Conservation (phyloP, 1,140 invertebrate genomes). For the Meloidogyne hapla region DNA sequence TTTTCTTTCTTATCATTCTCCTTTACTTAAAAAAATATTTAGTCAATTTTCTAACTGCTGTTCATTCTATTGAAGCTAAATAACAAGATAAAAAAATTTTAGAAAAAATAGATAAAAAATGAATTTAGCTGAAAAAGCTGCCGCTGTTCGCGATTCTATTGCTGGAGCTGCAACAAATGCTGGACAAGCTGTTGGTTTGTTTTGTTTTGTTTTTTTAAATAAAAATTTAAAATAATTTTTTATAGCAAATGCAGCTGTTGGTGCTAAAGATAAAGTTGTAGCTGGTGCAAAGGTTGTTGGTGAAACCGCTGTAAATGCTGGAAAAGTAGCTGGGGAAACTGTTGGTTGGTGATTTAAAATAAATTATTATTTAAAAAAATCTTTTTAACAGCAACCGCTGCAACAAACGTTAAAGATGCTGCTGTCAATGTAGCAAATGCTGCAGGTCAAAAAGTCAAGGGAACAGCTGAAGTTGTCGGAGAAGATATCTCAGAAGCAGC, state of each 20-base stretch:
- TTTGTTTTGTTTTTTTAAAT: neutral
- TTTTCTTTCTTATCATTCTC: neutral
- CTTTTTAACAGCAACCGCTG: slow-evolving; percentile 25
- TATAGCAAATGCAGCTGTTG: slow-evolving; percentile 28
- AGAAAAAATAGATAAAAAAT: slow-evolving; percentile 11
- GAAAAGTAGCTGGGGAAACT: slow-evolving; percentile 19
- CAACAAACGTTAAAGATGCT: slow-evolving; percentile 29
- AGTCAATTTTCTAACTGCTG: slow-evolving; percentile 5
- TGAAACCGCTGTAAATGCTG: slow-evolving; percentile 15
- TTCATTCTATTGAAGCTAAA: neutral
- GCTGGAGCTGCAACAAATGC: slow-evolving; percentile 13
- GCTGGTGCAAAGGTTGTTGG: slow-evolving; percentile 26
- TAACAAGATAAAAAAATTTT: neutral
- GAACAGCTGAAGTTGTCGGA: slow-evolving; percentile 3
- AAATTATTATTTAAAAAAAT: neutral
- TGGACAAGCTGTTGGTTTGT: slow-evolving; percentile 25
- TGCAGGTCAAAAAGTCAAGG: slow-evolving; percentile 7
- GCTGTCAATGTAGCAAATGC: slow-evolving; percentile 20
- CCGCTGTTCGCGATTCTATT: slow-evolving; percentile 27
- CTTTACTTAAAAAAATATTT: neutral
- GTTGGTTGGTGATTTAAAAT: slow-evolving; percentile 23
- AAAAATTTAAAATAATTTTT: neutral
- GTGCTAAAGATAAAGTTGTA: slow-evolving; percentile 29
- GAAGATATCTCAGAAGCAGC: slow-evolving; percentile 17
- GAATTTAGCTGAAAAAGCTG: slow-evolving; percentile 33